A percentile compares a stretch with the other conserved stretches of the same genome.
These are phyloP conservation scores for Chaetura pelagica DNA, from an alignment of 2,113 vertebrate genomes.

Conservation along the genomic window DNA sequence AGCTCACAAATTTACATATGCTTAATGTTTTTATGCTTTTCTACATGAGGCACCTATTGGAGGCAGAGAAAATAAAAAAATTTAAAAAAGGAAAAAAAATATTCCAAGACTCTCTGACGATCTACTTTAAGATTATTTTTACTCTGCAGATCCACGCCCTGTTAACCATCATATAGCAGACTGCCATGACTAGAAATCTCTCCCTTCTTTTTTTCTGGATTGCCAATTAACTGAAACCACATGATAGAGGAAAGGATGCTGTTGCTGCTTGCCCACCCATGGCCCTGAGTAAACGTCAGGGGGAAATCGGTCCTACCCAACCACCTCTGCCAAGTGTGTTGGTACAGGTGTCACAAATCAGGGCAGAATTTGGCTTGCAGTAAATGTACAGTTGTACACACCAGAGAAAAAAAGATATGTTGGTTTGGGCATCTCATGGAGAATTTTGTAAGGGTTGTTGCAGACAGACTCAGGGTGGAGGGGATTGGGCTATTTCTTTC, in stretches of 20 bases:
- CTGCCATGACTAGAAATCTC: not conserved
- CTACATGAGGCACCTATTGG: not conserved
- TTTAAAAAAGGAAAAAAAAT: fast-evolving
- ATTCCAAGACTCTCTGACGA: not conserved
- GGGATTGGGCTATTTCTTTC: not conserved
- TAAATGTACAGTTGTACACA: not conserved
- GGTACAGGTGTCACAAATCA: not conserved
- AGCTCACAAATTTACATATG: not conserved
- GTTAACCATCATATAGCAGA: not conserved
- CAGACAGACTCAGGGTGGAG: not conserved
- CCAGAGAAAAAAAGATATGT: not conserved
- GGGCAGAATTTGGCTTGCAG: not conserved
- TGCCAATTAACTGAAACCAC: not conserved
- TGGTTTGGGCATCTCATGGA: not conserved
- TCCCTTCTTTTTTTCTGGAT: not conserved
- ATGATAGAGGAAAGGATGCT: not conserved
- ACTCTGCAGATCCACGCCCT: not conserved
- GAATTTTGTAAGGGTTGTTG: not conserved
- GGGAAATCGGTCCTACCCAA: not conserved
- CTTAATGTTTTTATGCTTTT: not conserved
- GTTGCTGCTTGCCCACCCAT: not conserved
- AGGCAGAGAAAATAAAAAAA: not conserved
- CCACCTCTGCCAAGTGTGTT: not conserved
- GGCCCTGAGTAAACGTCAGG: not conserved
- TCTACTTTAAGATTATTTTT: not conserved